Base-by-base conservation (phyloP, 2,797 vertebrate genomes). In the Novumbra hubbsi region DNA sequence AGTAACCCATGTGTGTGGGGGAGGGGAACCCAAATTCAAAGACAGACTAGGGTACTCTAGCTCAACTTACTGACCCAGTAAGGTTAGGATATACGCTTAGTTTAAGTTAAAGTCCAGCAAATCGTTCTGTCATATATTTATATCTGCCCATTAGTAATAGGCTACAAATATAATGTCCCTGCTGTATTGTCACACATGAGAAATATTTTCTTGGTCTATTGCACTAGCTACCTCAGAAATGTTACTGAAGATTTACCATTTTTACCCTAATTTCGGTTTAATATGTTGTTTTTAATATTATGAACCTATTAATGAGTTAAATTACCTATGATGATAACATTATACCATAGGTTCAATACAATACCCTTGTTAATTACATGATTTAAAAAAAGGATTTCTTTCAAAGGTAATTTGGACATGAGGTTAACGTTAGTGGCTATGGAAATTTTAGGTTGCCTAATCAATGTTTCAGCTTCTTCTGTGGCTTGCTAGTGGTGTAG, bases 21-120 rank as follows among this genome's bases (percentile, higher is more conserved):
- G 85, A 87, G 78, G 85, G 85, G 79, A 73, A 68, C 55, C 74
- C 48, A 65, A 48, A 64, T n/a, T 63, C 66, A 67, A 70, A 66
- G 69, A 28, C 24, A 75, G 28, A 52, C 34, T 45, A 67, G 14
- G n/a, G 64, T 74, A 71, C 78, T 38, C 68, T 81, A 83, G 84
- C 83, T 85, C 85, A 83, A 85, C 79, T 89, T 86, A 88, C 83
- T 86, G 81, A 89, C 87, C 85, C 83, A 82, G 88, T 86, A 83
- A 81, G 79, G 8, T 14, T 17, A 65, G 9, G 15, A 16, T 34
- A 32, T 38, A 38, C 8, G 63, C 28, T 48, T 19, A 49, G 41
- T 41, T 5, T 21, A 50, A n/a, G 27, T 50, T 50, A 14, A 24
- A 16, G 45, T 48, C 12, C 67, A 68, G 67, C 9, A 41, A 24